A percentile compares a stretch with the other conserved stretches of the same genome.
These are phyloP conservation scores for Parnassius smintheus DNA, from an alignment of 2,888 invertebrate genomes.

Conservation along the genomic window DNA sequence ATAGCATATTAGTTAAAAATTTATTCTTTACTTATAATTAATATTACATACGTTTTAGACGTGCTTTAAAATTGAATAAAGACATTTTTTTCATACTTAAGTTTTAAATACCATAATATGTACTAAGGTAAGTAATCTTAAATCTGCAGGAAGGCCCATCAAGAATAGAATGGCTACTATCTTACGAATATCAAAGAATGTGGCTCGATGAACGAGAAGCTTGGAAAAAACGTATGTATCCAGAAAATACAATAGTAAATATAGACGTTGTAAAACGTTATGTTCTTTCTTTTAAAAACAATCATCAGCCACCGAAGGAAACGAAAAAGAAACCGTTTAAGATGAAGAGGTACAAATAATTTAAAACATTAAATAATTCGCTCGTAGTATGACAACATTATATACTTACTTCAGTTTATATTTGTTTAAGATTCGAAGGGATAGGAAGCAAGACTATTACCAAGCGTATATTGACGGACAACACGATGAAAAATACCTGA, in stretches of 20 bases:
- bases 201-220: slow-evolving; percentile 79
- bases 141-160: slow-evolving; percentile 59
- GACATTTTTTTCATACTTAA: no score
- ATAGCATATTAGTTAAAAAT: no score
- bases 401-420: background rate
- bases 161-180: slow-evolving; percentile 72
- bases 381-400: no score
- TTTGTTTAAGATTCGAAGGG: slow-evolving; percentile 57
- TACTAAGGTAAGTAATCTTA: no score
- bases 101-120: no score
- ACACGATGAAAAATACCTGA: slow-evolving; percentile 48
- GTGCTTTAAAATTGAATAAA: no score
- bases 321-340: slow-evolving; percentile 72
- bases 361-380: no score
- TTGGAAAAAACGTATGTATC: slow-evolving; percentile 79
- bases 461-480: slow-evolving; percentile 55
- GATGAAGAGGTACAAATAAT: slow-evolving; percentile 64
- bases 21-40: no score
- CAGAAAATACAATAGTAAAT: slow-evolving; percentile 66
- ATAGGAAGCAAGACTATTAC: slow-evolving; percentile 52
- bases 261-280: slow-evolving; percentile 72
- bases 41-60: no score
- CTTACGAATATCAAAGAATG: slow-evolving; percentile 80
- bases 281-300: slow-evolving; percentile 68
- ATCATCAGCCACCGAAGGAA: slow-evolving; percentile 64